Percentiles rank a stretch among this genome's conserved stretches.
Conservation (phyloP, 2,888 invertebrate genomes). For the Lagria hirta region DNA sequence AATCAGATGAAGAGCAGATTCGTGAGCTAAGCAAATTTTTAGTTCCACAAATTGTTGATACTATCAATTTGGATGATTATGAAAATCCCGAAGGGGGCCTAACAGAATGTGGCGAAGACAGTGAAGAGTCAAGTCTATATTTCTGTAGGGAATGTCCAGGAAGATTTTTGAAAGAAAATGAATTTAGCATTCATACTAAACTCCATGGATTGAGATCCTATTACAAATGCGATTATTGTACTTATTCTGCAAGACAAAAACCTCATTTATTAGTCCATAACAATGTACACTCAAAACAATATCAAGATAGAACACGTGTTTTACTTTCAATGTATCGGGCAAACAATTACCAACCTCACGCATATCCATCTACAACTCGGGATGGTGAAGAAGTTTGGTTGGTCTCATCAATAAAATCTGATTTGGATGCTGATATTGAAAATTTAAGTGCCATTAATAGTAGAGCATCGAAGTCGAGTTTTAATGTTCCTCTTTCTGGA, state of each 20-base stretch:
- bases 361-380: constrained; percentile 52
- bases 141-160: constrained; percentile 85
- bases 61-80: constrained; percentile 24
- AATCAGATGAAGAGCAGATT: constrained; percentile 69
- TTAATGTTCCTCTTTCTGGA: constrained; percentile 63
- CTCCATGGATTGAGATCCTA: constrained; percentile 67
- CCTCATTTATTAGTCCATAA: constrained; percentile 69
- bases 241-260: constrained; percentile 73
- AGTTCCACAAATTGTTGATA: constrained; percentile 32
- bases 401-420: constrained; percentile 45
- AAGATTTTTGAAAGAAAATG: constrained; percentile 74
- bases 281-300: constrained; percentile 73
- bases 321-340: constrained; percentile 66
- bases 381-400: constrained; percentile 55
- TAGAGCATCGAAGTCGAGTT: constrained; percentile 37
- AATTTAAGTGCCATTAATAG: constrained; percentile 18
- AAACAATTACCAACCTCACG: constrained; percentile 64
- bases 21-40: constrained; percentile 51
- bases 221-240: constrained; percentile 74
- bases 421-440: constrained; percentile 32
- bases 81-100: constrained; percentile 29
- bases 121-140: constrained; percentile 53
- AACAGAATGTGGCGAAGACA: constrained; percentile 35
- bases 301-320: constrained; percentile 74
- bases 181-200: constrained; percentile 70